Evolutionary conservation across 1,140 invertebrate species (phyloP).

Genomic region (Melitaea cinxia): DNA sequence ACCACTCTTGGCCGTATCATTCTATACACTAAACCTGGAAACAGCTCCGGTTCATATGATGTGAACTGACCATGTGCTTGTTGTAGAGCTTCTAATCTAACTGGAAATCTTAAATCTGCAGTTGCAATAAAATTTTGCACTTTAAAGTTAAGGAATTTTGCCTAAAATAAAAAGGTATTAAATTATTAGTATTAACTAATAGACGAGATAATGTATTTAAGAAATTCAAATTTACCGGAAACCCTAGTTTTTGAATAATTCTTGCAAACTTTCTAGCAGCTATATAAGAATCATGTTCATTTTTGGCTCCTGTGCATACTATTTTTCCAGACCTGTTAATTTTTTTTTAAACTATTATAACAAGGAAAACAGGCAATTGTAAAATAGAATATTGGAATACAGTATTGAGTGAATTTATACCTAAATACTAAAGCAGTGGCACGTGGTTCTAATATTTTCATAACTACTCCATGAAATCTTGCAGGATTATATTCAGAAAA

Average conservation of each 20-base stretch:
- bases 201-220: neutral
- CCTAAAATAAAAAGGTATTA: conserved; percentile 84
- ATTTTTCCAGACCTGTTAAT: conserved; percentile 95
- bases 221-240: conserved; percentile 85
- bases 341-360: neutral
- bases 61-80: conserved; percentile 97
- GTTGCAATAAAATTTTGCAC: conserved; percentile 99
- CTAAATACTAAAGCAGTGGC: conserved; percentile 98
- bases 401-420: no score
- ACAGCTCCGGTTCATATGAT: conserved; percentile 95
- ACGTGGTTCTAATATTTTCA: conserved; percentile 97
- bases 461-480: conserved; percentile 98
- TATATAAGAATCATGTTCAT: conserved; percentile 95
- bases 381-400: neutral
- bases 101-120: conserved; percentile 98
- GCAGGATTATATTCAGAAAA: conserved; percentile 99
- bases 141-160: conserved; percentile 98
- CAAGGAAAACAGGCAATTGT: neutral
- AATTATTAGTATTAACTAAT: conserved; percentile 3
- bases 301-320: conserved; percentile 98
- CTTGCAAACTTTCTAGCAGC: conserved; percentile 98
- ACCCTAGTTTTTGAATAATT: conserved; percentile 99
- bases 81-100: conserved; percentile 97
- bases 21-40: conserved; percentile 98
- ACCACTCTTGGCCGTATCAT: conserved; percentile 98